A percentile compares a stretch with the other conserved stretches of the same genome.
phyloP scores from a whole-genome alignment of 2,888 invertebrate genomes.

The Eristalis intricaria region DNA sequence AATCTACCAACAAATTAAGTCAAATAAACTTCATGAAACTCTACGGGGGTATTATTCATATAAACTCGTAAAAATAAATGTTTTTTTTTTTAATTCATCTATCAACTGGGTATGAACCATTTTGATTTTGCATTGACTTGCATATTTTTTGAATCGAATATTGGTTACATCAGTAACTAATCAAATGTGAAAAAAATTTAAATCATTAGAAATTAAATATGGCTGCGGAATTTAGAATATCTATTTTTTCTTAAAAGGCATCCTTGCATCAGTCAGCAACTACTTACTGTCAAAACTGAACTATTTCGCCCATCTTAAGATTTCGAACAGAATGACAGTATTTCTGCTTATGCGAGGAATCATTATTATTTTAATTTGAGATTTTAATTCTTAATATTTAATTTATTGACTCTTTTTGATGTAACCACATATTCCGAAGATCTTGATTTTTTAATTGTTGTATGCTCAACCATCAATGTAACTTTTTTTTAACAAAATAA shows the following conservation, averaged over 20 bases:
- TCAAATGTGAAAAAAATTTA: neutral
- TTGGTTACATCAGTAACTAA: neutral
- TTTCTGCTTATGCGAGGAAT: too few relatives aligned
- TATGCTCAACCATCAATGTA: slow-evolving; percentile 2
- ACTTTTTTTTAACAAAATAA: slow-evolving; percentile 30
- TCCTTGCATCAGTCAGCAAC: too few relatives aligned
- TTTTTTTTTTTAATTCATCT: neutral
- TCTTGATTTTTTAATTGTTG: neutral
- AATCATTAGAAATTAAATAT: too few relatives aligned
- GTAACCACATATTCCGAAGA: slow-evolving; percentile 9
- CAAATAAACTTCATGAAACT: slow-evolving; percentile 45
- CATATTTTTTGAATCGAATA: slow-evolving; percentile 9
- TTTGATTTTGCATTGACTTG: neutral
- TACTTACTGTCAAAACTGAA: too few relatives aligned
- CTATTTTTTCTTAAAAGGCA: too few relatives aligned
- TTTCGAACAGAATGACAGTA: too few relatives aligned
- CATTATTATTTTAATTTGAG: too few relatives aligned
- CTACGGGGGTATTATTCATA: slow-evolving; percentile 51
- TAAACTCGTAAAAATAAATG: neutral
- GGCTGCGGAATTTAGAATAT: too few relatives aligned
- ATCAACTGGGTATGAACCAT: neutral
- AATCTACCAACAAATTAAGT: slow-evolving; percentile 62
- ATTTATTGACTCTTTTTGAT: neutral
- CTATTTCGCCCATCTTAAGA: too few relatives aligned
- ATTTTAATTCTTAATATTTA: too few relatives aligned